These are phyloP conservation scores for Idaea biselata DNA, from an alignment of 2,888 invertebrate species.

Conservation along the genomic window DNA sequence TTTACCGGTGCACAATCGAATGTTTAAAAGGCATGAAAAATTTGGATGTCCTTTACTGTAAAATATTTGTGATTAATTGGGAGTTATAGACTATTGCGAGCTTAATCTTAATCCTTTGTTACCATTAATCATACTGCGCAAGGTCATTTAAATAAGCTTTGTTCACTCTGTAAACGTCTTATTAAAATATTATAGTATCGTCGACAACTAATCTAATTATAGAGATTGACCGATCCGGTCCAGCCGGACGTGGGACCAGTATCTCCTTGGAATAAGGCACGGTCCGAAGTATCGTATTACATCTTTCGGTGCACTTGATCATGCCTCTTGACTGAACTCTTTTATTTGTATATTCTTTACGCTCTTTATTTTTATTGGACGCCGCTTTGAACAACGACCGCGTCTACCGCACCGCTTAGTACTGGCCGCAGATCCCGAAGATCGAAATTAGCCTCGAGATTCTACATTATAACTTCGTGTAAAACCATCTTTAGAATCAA, in stretches of 20 bases:
- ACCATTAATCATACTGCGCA: not conserved
- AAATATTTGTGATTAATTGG: too few species aligned
- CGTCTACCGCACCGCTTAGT: conserved; percentile 64
- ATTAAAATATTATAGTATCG: conserved; percentile 27
- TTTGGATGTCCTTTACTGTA: too few species aligned
- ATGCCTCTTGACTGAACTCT: conserved; percentile 64
- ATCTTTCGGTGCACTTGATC: conserved; percentile 74
- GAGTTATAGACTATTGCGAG: too few species aligned
- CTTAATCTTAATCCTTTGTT: not conserved
- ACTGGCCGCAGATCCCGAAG: conserved; percentile 48
- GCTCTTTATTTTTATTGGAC: conserved; percentile 56
- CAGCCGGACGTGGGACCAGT: conserved; percentile 20
- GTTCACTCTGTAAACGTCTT: not conserved
- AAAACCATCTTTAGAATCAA: conserved; percentile 54
- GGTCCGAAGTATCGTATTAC: conserved; percentile 70
- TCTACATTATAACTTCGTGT: conserved; percentile 37
- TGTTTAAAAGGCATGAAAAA: too few species aligned
- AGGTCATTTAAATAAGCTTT: not conserved
- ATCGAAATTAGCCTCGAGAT: conserved; percentile 43
- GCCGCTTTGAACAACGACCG: conserved; percentile 61
- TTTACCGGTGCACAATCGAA: too few species aligned
- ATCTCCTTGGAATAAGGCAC: conserved; percentile 54
- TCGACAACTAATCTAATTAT: conserved; percentile 57
- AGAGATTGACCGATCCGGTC: conserved; percentile 40
- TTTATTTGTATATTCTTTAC: conserved; percentile 62